phyloP scores from a whole-genome alignment of 2,888 invertebrate species.

The Nephrotoma guestfalica region DNA sequence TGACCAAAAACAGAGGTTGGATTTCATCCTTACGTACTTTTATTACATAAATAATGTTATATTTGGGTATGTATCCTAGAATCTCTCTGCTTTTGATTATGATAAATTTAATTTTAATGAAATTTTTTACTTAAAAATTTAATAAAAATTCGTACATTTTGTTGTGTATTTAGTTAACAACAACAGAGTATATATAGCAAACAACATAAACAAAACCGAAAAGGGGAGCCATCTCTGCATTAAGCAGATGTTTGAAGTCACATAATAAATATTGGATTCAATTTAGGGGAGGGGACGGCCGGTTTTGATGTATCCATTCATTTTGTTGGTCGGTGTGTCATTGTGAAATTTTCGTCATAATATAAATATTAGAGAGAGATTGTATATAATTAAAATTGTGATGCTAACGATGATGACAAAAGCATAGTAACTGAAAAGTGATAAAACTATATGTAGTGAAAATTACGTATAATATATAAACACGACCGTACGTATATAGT shows the following conservation, averaged over 20 bases:
- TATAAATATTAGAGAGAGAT: not conserved
- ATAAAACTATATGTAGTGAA: not conserved
- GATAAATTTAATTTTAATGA: not conserved
- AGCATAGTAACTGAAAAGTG: not conserved
- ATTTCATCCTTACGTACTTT: not conserved
- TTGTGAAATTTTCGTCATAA: not conserved
- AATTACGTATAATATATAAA: not conserved
- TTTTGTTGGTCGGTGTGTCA: not conserved
- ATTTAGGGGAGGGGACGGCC: not conserved
- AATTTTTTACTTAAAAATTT: not conserved
- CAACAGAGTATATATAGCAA: not conserved
- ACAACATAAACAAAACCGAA: not conserved
- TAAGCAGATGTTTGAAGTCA: not conserved
- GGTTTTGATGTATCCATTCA: not conserved
- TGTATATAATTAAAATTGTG: not conserved
- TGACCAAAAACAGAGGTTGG: not conserved
- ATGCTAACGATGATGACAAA: not conserved
- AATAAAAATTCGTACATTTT: not conserved
- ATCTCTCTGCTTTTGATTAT: not conserved
- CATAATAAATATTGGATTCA: not conserved
- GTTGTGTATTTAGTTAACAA: not conserved
- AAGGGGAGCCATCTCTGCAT: not conserved
- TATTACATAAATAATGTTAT: no score
- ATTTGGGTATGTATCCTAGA: not conserved
- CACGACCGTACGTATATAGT: not conserved